Conservation (phyloP, 2,113 vertebrate species). For the Chamaea fasciata region DNA sequence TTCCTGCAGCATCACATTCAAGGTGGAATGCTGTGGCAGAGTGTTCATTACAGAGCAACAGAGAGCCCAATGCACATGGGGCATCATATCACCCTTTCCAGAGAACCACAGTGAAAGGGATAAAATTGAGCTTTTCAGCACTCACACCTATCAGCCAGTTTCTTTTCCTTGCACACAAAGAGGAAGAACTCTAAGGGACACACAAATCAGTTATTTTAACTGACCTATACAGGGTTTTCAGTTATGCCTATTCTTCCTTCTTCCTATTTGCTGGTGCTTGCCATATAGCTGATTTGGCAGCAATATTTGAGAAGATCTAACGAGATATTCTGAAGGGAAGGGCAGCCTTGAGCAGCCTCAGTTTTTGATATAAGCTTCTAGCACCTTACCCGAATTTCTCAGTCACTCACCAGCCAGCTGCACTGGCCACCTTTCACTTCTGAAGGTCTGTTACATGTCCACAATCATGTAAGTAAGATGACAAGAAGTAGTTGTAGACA, state of each 20-base stretch:
- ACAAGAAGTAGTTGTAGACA: neutral
- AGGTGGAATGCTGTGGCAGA: neutral
- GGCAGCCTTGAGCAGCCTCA: neutral
- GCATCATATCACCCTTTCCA: neutral
- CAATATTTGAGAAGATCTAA: neutral
- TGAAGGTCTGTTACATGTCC: neutral
- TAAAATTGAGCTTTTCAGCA: neutral
- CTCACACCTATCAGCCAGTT: neutral
- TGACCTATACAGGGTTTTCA: neutral
- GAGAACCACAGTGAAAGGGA: rapidly evolving
- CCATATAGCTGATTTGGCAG: neutral
- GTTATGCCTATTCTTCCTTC: neutral
- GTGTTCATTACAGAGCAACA: no score
- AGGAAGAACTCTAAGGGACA: neutral
- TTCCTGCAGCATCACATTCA: rapidly evolving
- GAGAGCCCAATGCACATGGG: rapidly evolving
- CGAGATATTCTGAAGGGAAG: neutral
- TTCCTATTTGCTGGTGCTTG: neutral
- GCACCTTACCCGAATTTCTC: neutral
- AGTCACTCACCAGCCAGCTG: neutral
- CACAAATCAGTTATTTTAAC: neutral
- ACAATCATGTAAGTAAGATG: rapidly evolving
- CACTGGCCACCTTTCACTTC: neutral
- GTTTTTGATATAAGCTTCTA: neutral
- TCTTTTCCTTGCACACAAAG: neutral